Evolutionary conservation across 2,113 vertebrate species (phyloP), one percentile per base, ranked within the genome.

Genomic region (Pandion haliaetus): DNA sequence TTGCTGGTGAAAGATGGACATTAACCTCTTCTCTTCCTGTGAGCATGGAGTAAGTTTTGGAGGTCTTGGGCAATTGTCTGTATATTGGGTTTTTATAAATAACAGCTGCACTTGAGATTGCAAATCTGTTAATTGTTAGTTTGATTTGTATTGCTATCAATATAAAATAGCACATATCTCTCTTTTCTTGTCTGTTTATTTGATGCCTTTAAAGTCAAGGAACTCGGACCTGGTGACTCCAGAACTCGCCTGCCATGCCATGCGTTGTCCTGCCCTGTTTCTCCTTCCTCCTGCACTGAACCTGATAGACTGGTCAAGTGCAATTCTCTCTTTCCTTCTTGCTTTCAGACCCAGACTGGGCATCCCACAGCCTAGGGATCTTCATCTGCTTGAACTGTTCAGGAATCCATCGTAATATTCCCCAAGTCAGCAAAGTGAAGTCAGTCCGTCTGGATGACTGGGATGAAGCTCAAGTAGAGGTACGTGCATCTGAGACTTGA

Each of bases 301-400:
- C 9, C 63, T 5, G 1, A 42, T 28, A n/a, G 10, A 23, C 21
- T 52, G n/a, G 0, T 12, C 23, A 16, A 18, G 44, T 42, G 32
- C 67, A n/a, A 58, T 65, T 62, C 38, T 72, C 17, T 80, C n/a
- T 74, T 40, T 52, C 40, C 14, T 73, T 82, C 70, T 96, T n/a
- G 32, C 49, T 97, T 97, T 21, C 98, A 99, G 99, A 99, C 93
- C 99, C 99, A 0, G 99, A 99, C 95, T 99, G 99, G 99, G 99
- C 99, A 4, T 99, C 99, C 13, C 97, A 99, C 95, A 99, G 98
- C 80, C 93, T 99, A 13, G 99, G 99, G 20, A 98, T 99, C 91
- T 99, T 99, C 95, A 98, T 99, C 95, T 99, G 99, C 96, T 97
- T 99, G 97, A 99, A 98, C 71, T 99, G 99, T 94, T 99, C 99